A percentile compares a stretch with the other conserved stretches of the same genome.
These are phyloP conservation scores for Argyresthia goedartella DNA, from an alignment of 2,888 invertebrate species.

Conservation along the genomic window DNA sequence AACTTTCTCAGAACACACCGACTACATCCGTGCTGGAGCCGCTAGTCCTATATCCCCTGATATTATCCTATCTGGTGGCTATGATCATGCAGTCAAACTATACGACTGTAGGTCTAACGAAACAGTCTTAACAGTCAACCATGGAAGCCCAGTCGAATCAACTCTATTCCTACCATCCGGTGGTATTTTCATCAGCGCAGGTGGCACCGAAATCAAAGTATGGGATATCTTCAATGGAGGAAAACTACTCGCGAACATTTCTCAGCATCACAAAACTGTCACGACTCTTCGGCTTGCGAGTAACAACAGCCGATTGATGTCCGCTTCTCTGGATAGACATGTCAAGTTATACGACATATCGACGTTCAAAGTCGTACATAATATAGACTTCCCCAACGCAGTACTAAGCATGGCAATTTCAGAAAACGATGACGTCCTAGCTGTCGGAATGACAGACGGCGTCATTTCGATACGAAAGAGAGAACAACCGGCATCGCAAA, in stretches of 20 bases:
- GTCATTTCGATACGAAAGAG: slow-evolving; percentile 87
- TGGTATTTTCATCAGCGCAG: slow-evolving; percentile 91
- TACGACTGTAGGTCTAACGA: slow-evolving; percentile 85
- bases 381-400: slow-evolving; percentile 91
- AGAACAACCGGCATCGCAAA: slow-evolving; percentile 66
- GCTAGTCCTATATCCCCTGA: slow-evolving; percentile 82
- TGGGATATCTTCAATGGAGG: slow-evolving; percentile 95
- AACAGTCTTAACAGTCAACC: slow-evolving; percentile 81
- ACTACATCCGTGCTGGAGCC: slow-evolving; percentile 89
- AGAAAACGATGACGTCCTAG: slow-evolving; percentile 84
- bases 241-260: slow-evolving; percentile 84
- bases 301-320: slow-evolving; percentile 85
- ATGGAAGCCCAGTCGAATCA: slow-evolving; percentile 92
- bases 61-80: slow-evolving; percentile 86
- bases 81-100: slow-evolving; percentile 89
- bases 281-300: slow-evolving; percentile 88
- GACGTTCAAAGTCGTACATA: slow-evolving; percentile 89
- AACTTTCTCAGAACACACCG: slow-evolving; percentile 77
- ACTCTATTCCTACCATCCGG: slow-evolving; percentile 90
- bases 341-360: slow-evolving; percentile 92
- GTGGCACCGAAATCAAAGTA: slow-evolving; percentile 90
- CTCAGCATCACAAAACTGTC: slow-evolving; percentile 96
- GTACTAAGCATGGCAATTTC: slow-evolving; percentile 87
- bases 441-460: slow-evolving; percentile 94
- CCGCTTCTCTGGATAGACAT: slow-evolving; percentile 93